A percentile compares a stretch with the other conserved stretches of the same genome.
These are phyloP conservation scores for Vanessa atalanta DNA, from an alignment of 1,140 invertebrate genomes.

Conservation along the genomic window DNA sequence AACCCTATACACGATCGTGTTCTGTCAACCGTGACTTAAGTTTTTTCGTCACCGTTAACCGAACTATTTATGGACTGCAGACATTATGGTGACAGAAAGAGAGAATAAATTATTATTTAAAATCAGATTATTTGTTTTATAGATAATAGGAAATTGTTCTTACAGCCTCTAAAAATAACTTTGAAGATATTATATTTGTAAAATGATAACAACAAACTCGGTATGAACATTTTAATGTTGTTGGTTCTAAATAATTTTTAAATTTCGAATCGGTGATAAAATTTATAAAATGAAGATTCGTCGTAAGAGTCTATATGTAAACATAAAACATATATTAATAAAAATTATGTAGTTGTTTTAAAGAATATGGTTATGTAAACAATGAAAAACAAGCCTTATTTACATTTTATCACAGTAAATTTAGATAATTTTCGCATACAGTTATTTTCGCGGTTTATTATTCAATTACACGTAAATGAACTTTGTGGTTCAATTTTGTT, in stretches of 20 bases:
- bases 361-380: too few species aligned
- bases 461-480: slow-evolving; percentile 32
- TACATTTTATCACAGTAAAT: slow-evolving; percentile 21
- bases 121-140: background rate
- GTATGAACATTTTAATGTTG: too few species aligned
- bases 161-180: too few species aligned
- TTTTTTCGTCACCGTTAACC: slow-evolving; percentile 46
- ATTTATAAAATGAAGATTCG: too few species aligned
- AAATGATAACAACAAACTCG: background rate
- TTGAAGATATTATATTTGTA: too few species aligned
- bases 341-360: too few species aligned
- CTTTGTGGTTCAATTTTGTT: slow-evolving; percentile 29
- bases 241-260: too few species aligned
- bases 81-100: slow-evolving; percentile 24
- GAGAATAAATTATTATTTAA: background rate
- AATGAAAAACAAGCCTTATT: background rate
- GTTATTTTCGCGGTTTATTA: slow-evolving; percentile 32
- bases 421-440: slow-evolving; percentile 10
- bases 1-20: slow-evolving; percentile 48
- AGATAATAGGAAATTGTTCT: too few species aligned
- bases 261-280: too few species aligned
- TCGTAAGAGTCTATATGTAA: too few species aligned
- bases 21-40: slow-evolving; percentile 56
- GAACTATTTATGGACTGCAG: slow-evolving; percentile 33
- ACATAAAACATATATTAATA: too few species aligned